Base-by-base conservation (phyloP, 23 tunicate species). In the Trididemnum clinides region DNA sequence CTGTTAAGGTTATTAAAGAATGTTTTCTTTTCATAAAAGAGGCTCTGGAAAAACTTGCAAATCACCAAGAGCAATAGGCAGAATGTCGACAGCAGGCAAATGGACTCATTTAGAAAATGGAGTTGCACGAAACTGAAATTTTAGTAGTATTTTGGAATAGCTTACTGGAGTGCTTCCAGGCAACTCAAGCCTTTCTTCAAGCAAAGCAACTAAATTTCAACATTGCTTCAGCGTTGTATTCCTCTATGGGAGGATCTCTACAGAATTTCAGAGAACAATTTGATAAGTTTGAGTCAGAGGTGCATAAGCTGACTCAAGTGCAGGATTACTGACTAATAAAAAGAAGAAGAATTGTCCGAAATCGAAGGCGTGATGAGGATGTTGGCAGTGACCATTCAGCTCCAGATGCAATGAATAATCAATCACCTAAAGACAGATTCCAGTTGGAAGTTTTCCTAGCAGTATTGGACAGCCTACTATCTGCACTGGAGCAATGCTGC, bases 21-120 rank as follows among this genome's bases (percentile, higher is more conserved):
- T 6, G 37, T 28, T 69, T 69, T 69, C 37, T 31, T 30, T 28
- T 69, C 37, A 28, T 6, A 28, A 30, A 69, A n/a, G 21, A 30
- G 37, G 76, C 35, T 3, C 35, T 30, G 35, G 76, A 30, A n/a
- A 69, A 69, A 69, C 35, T 69, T 69, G 76, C 76, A 37, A 69
- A 69, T 69, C 7, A 69, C 76, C 76, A 69, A 69, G 76, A 69
- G 76, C 37, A 69, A 69, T 28, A 69, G 37, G 38, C 76, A 69
- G 76, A 69, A 69, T 69, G 38, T 30, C 38, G 76, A 69, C 76
- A 69, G 76, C 76, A 69, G 76, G n/a, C 76, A 69, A 69, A 69
- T 30, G 37, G 37, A 69, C 38, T 69, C 37, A 6, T 69, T 37
- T 35, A 69, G 76, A 69, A 44, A 44, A 44, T 44, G 54, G 54